Evolutionary conservation across 2,113 vertebrate species (phyloP), one percentile per base, ranked within the genome.

Genomic region (Protobothrops flavoviridis): DNA sequence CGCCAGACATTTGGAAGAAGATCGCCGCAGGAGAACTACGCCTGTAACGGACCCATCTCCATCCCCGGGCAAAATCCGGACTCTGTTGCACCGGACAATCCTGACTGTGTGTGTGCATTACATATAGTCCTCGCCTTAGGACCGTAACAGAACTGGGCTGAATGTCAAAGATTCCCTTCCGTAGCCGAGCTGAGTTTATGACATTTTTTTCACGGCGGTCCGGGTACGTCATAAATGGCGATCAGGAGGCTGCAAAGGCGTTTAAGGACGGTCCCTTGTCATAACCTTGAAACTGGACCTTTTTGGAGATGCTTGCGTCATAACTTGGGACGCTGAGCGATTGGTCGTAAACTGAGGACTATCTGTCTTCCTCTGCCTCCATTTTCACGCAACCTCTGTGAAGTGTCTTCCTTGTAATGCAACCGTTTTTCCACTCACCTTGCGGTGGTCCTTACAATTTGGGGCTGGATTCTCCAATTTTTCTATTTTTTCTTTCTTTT

Each of bases 21-120:
- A 97, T 99, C 26, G 56, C 98, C n/a, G 95, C 95, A 1, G 98
- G 98, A 21, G 95, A 98, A 91, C 96, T 98, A 17, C 95, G 95
- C 45, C 95, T 98, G 88, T 99, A 96, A 96, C 20, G 7, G 29
- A 96, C 45, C 48, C 8, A 10, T 6, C 0, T 0, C 0, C 6
- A 52, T 0, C 0, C 20, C 23, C 2, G 85, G 4, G 24, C 23
- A 21, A 12, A 29, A 12, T 53, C 53, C 0, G 23, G 0, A 17
- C 23, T 33, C 85, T 29, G 64, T 52, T 15, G 48, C 48, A 13
- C 87, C 1, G 1, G 5, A 26, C 9, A 61, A 61, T 55, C n/a
- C 57, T 45, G 23, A 13, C 9, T 2, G 48, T 9, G 48, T 9
- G 48, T 8, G 48, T 9, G 48, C 20, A 13, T 55, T 52, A 59